phyloP scores from a whole-genome alignment of 2,888 invertebrate species.

The Caenorhabditis uteleia region DNA sequence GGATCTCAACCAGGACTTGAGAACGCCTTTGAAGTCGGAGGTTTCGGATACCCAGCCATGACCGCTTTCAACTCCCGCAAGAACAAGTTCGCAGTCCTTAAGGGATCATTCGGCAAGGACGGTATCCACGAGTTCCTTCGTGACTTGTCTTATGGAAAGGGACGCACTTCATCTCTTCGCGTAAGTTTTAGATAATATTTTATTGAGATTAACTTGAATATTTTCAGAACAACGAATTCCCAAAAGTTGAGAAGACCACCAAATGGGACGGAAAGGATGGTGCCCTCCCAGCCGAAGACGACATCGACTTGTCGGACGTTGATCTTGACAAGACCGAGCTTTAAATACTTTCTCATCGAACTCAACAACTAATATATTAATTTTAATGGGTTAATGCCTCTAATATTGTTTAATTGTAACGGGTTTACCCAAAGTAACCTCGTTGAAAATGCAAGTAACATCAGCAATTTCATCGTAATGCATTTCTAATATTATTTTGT shows the following conservation, averaged over 20 bases:
- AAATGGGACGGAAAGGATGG: slow-evolving; percentile 74
- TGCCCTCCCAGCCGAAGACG: slow-evolving; percentile 71
- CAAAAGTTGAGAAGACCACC: slow-evolving; percentile 68
- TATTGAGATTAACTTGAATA: not conserved
- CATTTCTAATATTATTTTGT: too few relatives aligned
- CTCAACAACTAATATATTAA: too few relatives aligned
- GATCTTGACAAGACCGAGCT: slow-evolving; percentile 70
- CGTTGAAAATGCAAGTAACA: too few relatives aligned
- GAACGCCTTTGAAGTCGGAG: slow-evolving; percentile 89
- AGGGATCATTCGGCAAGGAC: slow-evolving; percentile 83
- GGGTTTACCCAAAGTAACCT: slow-evolving; percentile 35
- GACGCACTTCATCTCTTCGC: slow-evolving; percentile 85
- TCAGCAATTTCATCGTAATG: too few relatives aligned
- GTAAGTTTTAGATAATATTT: not conserved
- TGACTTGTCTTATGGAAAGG: slow-evolving; percentile 89
- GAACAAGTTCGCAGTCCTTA: slow-evolving; percentile 90
- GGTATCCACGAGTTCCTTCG: slow-evolving; percentile 95
- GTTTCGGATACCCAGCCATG: slow-evolving; percentile 98
- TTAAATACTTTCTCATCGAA: too few relatives aligned
- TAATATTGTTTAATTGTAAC: slow-evolving; percentile 38
- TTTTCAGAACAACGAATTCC: slow-evolving; percentile 75
- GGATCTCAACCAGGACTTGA: slow-evolving; percentile 85
- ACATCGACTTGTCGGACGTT: slow-evolving; percentile 72
- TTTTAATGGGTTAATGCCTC: too few relatives aligned
- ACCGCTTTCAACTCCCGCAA: slow-evolving; percentile 94